Conservation (phyloP, 1,140 invertebrate species). For the Lucilia cuprina region DNA sequence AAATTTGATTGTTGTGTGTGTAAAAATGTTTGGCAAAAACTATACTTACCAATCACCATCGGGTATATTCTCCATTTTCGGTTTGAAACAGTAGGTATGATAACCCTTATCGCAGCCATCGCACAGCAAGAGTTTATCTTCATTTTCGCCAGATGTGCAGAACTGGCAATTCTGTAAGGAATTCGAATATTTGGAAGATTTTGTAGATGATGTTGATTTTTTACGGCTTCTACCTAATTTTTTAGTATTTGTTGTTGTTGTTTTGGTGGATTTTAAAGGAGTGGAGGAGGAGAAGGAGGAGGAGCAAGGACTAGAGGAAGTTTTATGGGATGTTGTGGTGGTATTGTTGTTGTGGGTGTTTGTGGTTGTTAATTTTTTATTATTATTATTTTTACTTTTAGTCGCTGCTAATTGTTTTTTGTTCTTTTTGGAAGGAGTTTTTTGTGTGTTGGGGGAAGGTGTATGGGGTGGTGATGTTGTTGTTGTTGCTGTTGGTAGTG, state of each 20-base stretch:
- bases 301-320: not conserved
- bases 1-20: not conserved
- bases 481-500: not conserved
- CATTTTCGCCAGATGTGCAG: conserved; percentile 94
- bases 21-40: not conserved
- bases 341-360: not conserved
- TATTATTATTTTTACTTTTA: not conserved
- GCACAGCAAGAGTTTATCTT: conserved; percentile 92
- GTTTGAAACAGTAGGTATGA: conserved; percentile 98
- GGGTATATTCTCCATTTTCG: conserved; percentile 93
- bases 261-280: conserved; percentile 5
- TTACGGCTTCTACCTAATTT: conserved; percentile 43
- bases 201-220: conserved; percentile 49
- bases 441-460: not conserved
- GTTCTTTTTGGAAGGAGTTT: not conserved
- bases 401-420: not conserved
- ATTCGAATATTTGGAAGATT: conserved; percentile 60
- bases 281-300: not conserved
- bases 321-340: not conserved
- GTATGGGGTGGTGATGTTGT: no score
- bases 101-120: conserved; percentile 98
- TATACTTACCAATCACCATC: conserved; percentile 93
- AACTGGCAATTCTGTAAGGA: conserved; percentile 93
- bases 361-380: not conserved
- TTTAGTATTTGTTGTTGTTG: conserved; percentile 42